These are phyloP conservation scores for Therioaphis trifolii DNA, from an alignment of 2,888 invertebrate species.

Conservation along the genomic window DNA sequence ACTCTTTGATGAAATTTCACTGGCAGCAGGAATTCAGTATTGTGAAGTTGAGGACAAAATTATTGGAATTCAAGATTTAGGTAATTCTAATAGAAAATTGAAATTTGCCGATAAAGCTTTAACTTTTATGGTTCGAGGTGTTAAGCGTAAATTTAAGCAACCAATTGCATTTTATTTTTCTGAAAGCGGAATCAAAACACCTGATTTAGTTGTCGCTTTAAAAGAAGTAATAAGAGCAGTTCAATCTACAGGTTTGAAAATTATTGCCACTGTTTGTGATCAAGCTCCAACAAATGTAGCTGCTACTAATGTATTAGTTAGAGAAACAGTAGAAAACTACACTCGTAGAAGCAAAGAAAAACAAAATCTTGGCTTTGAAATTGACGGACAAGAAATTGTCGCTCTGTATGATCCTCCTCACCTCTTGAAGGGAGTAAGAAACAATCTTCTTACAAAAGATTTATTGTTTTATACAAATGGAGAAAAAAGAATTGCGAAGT, in stretches of 20 bases:
- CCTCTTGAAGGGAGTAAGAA: conserved; percentile 34
- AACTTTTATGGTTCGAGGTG: too few relatives aligned
- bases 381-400: conserved; percentile 34
- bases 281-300: conserved; percentile 31
- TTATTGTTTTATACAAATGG: not conserved
- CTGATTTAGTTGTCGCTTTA: not conserved
- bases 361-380: conserved; percentile 3
- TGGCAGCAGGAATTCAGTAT: too few relatives aligned
- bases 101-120: too few relatives aligned
- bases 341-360: not conserved
- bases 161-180: conserved; percentile 35
- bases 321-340: conserved; percentile 1
- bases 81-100: too few relatives aligned
- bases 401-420: conserved; percentile 34
- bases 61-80: too few relatives aligned
- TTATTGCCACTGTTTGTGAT: conserved; percentile 38
- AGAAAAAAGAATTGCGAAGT: not conserved
- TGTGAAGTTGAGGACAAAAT: too few relatives aligned
- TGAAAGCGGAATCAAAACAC: conserved; percentile 13
- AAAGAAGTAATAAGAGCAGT: conserved; percentile 29
- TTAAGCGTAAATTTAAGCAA: too few relatives aligned
- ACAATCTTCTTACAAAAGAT: conserved; percentile 24
- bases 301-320: conserved; percentile 43
- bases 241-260: conserved; percentile 33
- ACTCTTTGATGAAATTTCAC: too few relatives aligned